A percentile compares a stretch with the other conserved stretches of the same genome.
phyloP scores from a whole-genome alignment of 1,140 invertebrate genomes.

The Uloborus diversus region DNA sequence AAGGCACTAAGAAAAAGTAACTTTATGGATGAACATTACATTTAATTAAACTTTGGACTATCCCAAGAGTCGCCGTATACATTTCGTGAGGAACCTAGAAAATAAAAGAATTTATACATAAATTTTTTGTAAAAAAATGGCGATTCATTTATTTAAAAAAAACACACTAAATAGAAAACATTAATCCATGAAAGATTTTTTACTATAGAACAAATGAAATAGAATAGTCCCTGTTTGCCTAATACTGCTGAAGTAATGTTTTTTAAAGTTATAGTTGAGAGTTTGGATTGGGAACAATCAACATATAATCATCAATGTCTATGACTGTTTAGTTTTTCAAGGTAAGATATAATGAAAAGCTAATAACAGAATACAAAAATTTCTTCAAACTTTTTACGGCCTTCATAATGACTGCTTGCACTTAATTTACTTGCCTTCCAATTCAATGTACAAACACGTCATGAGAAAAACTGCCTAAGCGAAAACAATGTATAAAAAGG shows the following conservation, averaged over 20 bases:
- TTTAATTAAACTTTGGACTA: conserved; percentile 21
- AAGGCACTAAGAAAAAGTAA: too few species aligned
- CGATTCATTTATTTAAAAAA: neutral
- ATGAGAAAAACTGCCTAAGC: too few species aligned
- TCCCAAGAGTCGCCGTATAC: conserved; percentile 36
- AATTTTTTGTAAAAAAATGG: neutral
- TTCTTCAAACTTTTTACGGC: too few species aligned
- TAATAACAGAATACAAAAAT: too few species aligned
- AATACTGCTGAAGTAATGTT: neutral
- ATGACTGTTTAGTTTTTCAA: too few species aligned
- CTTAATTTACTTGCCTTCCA: too few species aligned
- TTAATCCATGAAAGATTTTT: neutral
- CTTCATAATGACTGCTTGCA: too few species aligned
- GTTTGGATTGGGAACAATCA: neutral
- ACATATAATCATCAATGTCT: neutral
- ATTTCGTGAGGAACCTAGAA: conserved; percentile 12
- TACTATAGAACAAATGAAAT: neutral
- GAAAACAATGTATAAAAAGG: too few species aligned
- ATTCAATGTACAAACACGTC: too few species aligned
- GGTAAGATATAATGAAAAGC: too few species aligned
- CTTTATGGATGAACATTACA: too few species aligned
- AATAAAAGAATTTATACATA: neutral
- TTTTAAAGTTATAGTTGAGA: neutral
- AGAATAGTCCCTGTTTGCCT: neutral
- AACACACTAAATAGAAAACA: neutral